Evolutionary conservation across 1,140 invertebrate species (phyloP).

Genomic region (Mizuhopecten yessoensis): DNA sequence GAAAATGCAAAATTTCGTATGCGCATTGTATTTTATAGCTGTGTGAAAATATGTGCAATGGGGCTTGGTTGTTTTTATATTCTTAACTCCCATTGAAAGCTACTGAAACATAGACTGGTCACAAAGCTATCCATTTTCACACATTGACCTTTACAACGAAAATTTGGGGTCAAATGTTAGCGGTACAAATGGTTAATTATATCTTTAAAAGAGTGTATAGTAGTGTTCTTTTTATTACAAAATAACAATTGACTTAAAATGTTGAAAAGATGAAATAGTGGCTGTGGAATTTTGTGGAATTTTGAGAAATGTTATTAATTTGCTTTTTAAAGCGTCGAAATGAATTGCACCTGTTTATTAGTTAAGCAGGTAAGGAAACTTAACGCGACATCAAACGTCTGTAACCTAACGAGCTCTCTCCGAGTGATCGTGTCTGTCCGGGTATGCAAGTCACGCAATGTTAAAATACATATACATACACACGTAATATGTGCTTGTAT

Average conservation of each 20-base stretch:
- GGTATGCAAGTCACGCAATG: neutral
- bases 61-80: neutral
- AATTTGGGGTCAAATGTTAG: neutral
- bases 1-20: conserved; percentile 18
- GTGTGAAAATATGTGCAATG: neutral
- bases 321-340: neutral
- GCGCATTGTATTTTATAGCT: neutral
- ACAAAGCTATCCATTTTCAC: conserved; percentile 12
- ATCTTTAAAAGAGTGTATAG: neutral
- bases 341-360: conserved; percentile 17
- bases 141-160: neutral
- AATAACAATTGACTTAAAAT: neutral
- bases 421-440: neutral
- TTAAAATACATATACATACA: too few relatives aligned
- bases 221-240: neutral
- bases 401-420: neutral
- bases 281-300: neutral
- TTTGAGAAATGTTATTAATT: conserved; percentile 36
- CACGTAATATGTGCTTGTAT: neutral
- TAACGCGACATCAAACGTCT: neutral
- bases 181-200: conserved; percentile 4
- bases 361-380: neutral
- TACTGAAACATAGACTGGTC: neutral
- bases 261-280: conserved; percentile 18
- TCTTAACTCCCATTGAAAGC: neutral